Evolutionary conservation across 37 sponge, comb jelly and placozoan genomes (phyloP).

Genomic region (Bolinopsis microptera): DNA sequence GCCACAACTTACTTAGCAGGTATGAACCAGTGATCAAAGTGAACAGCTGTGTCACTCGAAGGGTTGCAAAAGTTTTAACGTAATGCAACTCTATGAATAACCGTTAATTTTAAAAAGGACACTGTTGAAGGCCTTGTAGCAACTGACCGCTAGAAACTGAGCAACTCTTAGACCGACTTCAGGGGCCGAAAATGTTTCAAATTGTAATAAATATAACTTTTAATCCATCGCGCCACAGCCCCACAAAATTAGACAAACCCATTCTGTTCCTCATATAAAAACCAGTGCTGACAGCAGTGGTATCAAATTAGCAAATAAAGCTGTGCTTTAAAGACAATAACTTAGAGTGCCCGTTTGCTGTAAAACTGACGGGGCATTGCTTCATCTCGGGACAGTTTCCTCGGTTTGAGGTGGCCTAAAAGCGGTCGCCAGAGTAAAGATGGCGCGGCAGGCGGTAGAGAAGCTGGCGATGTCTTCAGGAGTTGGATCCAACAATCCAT

Average conservation of each 20-base stretch:
- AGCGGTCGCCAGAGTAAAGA: conserved; percentile 83
- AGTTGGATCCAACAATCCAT: conserved; percentile 72
- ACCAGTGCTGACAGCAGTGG: not conserved
- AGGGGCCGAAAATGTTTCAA: too few relatives aligned
- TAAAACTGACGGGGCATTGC: not conserved
- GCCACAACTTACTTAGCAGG: too few relatives aligned
- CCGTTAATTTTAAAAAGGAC: too few relatives aligned
- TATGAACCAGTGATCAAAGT: too few relatives aligned
- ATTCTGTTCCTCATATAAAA: not conserved
- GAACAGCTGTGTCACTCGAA: too few relatives aligned
- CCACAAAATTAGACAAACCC: not conserved
- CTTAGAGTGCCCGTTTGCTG: not conserved
- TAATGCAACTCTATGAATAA: too few relatives aligned
- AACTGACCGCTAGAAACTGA: too few relatives aligned
- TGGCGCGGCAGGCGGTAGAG: conserved; percentile 68
- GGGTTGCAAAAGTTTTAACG: too few relatives aligned
- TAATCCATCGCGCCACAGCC: too few relatives aligned
- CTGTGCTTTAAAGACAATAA: not conserved
- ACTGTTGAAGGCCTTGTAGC: too few relatives aligned
- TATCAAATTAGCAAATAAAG: not conserved
- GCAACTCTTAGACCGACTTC: too few relatives aligned
- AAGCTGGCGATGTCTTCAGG: conserved; percentile 64
- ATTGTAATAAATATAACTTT: too few relatives aligned
- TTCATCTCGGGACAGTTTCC: not conserved
- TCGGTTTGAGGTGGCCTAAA: conserved; percentile 68